Conservation (phyloP, 2,113 vertebrate genomes). For the Piprites chloris region DNA sequence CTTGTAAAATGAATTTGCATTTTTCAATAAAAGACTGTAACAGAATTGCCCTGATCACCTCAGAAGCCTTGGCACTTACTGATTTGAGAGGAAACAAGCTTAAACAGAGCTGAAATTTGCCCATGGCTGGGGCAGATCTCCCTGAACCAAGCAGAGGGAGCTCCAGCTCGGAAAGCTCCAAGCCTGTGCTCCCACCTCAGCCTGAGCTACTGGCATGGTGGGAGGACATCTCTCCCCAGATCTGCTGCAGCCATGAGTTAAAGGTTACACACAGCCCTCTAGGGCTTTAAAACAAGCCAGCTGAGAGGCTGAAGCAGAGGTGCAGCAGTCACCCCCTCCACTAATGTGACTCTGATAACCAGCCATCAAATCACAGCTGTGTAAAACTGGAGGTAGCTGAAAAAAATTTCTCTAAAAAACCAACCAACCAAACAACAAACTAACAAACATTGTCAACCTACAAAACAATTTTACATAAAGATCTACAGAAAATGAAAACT, state of each 20-base stretch:
- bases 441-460: background rate
- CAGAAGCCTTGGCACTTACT: background rate
- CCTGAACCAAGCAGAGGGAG: background rate
- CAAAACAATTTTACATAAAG: background rate
- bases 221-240: background rate
- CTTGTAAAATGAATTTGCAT: background rate
- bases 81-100: background rate
- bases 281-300: background rate
- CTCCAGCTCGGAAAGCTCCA: background rate
- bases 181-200: background rate
- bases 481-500: background rate
- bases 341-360: background rate
- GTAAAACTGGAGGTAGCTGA: background rate
- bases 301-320: background rate
- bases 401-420: background rate
- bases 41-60: background rate
- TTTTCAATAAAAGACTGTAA: background rate
- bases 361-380: background rate
- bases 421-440: too few species aligned
- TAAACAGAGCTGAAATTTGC: background rate
- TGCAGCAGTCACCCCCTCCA: background rate
- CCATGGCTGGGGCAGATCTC: background rate
- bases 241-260: background rate
- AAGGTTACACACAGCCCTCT: background rate
- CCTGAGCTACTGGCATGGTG: rapidly evolving